Base-by-base conservation (phyloP, 2,113 vertebrate species). In the Chauna torquata region DNA sequence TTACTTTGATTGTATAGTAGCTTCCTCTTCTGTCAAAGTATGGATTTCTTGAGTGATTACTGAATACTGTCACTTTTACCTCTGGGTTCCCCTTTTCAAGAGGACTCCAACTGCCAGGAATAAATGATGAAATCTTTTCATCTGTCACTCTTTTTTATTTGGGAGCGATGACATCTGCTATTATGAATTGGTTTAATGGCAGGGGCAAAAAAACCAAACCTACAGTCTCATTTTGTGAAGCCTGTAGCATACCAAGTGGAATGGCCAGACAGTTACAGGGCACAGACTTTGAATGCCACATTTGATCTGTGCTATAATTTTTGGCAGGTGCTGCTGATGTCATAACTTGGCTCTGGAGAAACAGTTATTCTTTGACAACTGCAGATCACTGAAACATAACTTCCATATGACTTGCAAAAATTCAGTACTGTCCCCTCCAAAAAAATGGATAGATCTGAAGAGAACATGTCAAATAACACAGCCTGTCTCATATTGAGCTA, bases 1-100 rank as follows among this genome's bases (percentile, higher is more conserved):
- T 98, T 98, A 98, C 97, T 98, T 97, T 97, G 80, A 68, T 86
- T 80, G 93, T 90, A 70, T 47, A 86, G 95, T 89, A 81, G 71
- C 55, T 95, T 95, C 96, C 79, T 97, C 96, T 95, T 97, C 91
- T 75, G 80, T 84, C 83, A 97, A 93, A 96, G 89, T 94, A 92
- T 32, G 69, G 86, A 82, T 95, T 96, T 97, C 93, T 82, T 65
- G 90, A 92, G 77, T 95, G 93, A 93, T 94, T 96, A 96, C 38
- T 90, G 96, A 96, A 91, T 92, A 85, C 59, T 88, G 85, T 84
- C 85, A 96, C 88, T 90, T 96, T 96, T 94, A 85, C 49, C 68
- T 68, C 86, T 93, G 84, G 45, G 77, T 65, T 92, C 85, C 85
- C 94, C 93, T 96, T 97, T 96, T 97, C 82, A 97, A 97, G 91